Evolutionary conservation across 2,113 vertebrate genomes (phyloP), one percentile per base, ranked within the genome.

Genomic region (Hypomesus transpacificus): DNA sequence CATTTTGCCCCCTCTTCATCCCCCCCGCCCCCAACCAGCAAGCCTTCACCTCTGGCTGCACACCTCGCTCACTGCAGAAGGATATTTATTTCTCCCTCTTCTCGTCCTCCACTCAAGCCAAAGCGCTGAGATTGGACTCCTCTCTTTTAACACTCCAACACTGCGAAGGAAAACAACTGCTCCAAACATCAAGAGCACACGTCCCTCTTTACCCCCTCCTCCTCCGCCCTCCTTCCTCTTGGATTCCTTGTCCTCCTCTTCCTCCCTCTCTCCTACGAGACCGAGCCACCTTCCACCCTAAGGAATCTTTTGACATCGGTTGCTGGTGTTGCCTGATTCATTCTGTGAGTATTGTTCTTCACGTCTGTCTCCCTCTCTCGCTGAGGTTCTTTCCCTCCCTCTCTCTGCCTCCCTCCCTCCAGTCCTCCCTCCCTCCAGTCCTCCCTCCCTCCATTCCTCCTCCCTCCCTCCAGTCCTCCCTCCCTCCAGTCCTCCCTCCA

Each of bases 261-360:
- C 34, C 64, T 65, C 21, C 24, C 14, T 67, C 59, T 58, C 28
- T 73, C 71, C 59, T 70, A 18, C 1, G 31, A 83, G 78, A 82
- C 75, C 72, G 75, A 80, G 78, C 74, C 76, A 75, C 85, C 82
- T 78, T 79, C 79, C 69, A 2, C 80, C 85, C 14, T 6, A 70
- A 78, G 75, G 70, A 85, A 71, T 83, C 86, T 80, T 79, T 75
- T 85, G 75, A 84, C 64, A 82, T 83, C 67, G 39, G 74, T 86
- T 84, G 68, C 88, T 82, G 74, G 82, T 85, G 79, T 86, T 78
- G 73, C 85, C 89, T 79, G 83, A 87, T 86, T 89, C 83, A 86
- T 89, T 90, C 87, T 82, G 88, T 91, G 86, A 90, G 88, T 91
- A 89, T 68, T 53, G 39, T 4, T 20, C 5, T 4, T 18, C 57